Evolutionary conservation across 2,888 invertebrate genomes (phyloP).

Genomic region (Subacronicta megacephala): DNA sequence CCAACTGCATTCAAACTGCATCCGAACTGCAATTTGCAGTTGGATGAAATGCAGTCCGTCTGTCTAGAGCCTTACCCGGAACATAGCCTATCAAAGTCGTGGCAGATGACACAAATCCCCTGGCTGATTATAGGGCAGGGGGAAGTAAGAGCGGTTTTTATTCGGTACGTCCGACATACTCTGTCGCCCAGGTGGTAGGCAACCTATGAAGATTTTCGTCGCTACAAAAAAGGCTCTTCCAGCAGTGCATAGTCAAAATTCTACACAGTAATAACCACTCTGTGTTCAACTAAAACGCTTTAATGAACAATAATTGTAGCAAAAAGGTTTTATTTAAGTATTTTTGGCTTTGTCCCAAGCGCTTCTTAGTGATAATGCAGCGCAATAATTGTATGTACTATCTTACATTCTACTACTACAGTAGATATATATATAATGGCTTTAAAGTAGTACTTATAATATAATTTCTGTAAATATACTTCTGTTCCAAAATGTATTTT

Average conservation of each 20-base stretch:
- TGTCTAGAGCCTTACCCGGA: too few species aligned
- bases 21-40: too few species aligned
- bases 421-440: not conserved
- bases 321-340: slow-evolving; percentile 27
- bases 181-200: too few species aligned
- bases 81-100: too few species aligned
- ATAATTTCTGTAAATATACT: slow-evolving; percentile 5
- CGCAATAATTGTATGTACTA: slow-evolving; percentile 7
- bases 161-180: too few species aligned
- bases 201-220: too few species aligned
- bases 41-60: too few species aligned
- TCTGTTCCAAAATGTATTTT: not conserved
- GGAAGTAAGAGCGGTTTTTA: too few species aligned
- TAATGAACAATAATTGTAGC: slow-evolving; percentile 36
- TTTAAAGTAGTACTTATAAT: not conserved
- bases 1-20: too few species aligned
- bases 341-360: slow-evolving; percentile 42
- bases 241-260: not conserved
- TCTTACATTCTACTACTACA: not conserved
- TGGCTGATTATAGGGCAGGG: too few species aligned
- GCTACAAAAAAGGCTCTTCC: too few species aligned
- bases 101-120: too few species aligned
- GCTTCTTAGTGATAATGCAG: slow-evolving; percentile 34
- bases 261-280: not conserved
- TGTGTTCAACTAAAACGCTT: slow-evolving; percentile 30